phyloP scores from a whole-genome alignment of 1,140 invertebrate genomes.

The Adelges cooleyi region DNA sequence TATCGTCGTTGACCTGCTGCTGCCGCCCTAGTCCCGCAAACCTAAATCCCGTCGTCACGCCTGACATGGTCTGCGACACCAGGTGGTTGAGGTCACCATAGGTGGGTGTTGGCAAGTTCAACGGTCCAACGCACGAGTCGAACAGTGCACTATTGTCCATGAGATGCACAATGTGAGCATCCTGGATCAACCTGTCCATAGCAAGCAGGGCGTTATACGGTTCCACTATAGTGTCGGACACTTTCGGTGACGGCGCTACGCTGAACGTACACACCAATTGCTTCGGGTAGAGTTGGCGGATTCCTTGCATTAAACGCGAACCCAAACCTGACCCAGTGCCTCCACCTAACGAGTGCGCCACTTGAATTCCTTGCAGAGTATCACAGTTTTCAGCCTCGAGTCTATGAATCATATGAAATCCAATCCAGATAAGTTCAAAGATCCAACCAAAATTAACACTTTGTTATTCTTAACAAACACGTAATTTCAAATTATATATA shows the following conservation, averaged over 20 bases:
- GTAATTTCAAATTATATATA: no score
- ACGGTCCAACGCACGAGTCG: conserved; percentile 47
- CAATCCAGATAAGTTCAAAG: no score
- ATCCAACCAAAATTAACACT: no score
- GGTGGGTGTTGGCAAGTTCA: conserved; percentile 46
- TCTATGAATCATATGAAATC: no score
- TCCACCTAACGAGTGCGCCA: conserved; percentile 59
- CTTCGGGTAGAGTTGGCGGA: conserved; percentile 50
- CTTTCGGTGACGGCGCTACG: conserved; percentile 62
- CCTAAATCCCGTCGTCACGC: conserved; percentile 47
- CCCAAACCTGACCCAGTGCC: conserved; percentile 58
- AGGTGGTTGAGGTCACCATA: conserved; percentile 49
- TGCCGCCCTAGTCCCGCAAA: conserved; percentile 50
- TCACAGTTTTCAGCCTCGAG: conserved; percentile 61
- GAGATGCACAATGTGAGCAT: conserved; percentile 51
- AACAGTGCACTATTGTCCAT: conserved; percentile 55
- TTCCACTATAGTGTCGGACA: conserved; percentile 53
- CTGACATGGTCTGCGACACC: conserved; percentile 48
- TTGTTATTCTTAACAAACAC: no score
- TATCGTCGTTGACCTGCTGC: conserved; percentile 48
- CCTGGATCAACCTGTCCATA: conserved; percentile 51
- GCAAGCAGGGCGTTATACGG: conserved; percentile 54
- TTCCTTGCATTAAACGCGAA: conserved; percentile 49
- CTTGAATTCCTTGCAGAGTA: conserved; percentile 63
- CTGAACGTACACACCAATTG: conserved; percentile 59